Evolutionary conservation across 2,113 vertebrate genomes (phyloP).

Genomic region (Dolichallabes microphthalmus): DNA sequence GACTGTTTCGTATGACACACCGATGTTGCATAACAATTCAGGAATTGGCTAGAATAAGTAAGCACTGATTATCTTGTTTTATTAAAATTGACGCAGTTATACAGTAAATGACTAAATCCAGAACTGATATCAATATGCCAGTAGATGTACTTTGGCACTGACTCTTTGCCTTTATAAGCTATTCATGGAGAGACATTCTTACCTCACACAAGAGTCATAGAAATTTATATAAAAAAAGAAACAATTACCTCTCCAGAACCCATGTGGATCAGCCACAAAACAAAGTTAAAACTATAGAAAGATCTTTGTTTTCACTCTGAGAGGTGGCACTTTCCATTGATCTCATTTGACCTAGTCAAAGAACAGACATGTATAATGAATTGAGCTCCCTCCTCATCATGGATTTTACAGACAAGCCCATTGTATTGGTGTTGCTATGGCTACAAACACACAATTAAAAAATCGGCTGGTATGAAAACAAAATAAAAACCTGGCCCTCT

Average conservation of each 20-base stretch:
- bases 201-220: not conserved
- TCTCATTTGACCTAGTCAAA: not conserved
- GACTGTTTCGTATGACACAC: too few species aligned
- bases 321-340: not conserved
- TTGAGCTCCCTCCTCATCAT: not conserved
- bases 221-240: not conserved
- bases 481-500: not conserved
- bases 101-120: not conserved
- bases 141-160: not conserved
- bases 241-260: not conserved
- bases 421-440: not conserved
- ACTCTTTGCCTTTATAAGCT: not conserved
- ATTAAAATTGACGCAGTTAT: not conserved
- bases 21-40: not conserved
- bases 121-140: not conserved
- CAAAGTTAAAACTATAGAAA: not conserved
- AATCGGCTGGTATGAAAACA: not conserved
- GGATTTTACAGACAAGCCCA: not conserved
- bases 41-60: not conserved
- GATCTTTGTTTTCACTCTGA: not conserved
- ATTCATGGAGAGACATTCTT: not conserved
- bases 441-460: not conserved
- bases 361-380: not conserved
- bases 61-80: not conserved
- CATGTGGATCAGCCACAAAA: not conserved